Conservation (phyloP, 2,888 invertebrate species). For the Melitaea athalia region DNA sequence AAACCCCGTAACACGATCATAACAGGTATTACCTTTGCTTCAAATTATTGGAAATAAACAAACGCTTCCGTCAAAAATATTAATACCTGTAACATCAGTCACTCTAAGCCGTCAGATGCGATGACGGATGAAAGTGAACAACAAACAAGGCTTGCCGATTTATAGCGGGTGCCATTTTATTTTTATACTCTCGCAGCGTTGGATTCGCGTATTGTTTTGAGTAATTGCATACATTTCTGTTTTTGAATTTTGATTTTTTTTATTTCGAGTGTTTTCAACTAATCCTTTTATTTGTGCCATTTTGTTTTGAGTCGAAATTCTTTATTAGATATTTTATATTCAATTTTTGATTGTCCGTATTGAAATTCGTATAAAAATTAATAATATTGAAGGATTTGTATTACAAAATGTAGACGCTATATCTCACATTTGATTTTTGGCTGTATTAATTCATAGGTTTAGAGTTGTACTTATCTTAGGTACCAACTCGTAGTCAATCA, state of each 20-base stretch:
- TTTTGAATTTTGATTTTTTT: constrained; percentile 16
- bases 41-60: constrained; percentile 20
- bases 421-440: no score
- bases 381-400: no score
- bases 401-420: no score
- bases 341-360: no score
- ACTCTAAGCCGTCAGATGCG: constrained; percentile 20
- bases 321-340: not conserved
- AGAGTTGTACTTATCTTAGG: no score
- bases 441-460: no score
- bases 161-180: constrained; percentile 27
- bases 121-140: constrained; percentile 29
- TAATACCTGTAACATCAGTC: constrained; percentile 20
- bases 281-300: not conserved
- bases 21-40: constrained; percentile 1
- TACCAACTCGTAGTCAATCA: no score
- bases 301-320: not conserved
- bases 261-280: not conserved
- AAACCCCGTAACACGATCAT: not conserved
- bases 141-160: constrained; percentile 30
- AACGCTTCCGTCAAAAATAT: constrained; percentile 13
- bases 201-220: constrained; percentile 32
- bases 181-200: constrained; percentile 25
- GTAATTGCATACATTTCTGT: constrained; percentile 22
- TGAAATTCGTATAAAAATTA: no score